Evolutionary conservation across 2,113 vertebrate genomes (phyloP).

Genomic region (Pseudorasbora parva): DNA sequence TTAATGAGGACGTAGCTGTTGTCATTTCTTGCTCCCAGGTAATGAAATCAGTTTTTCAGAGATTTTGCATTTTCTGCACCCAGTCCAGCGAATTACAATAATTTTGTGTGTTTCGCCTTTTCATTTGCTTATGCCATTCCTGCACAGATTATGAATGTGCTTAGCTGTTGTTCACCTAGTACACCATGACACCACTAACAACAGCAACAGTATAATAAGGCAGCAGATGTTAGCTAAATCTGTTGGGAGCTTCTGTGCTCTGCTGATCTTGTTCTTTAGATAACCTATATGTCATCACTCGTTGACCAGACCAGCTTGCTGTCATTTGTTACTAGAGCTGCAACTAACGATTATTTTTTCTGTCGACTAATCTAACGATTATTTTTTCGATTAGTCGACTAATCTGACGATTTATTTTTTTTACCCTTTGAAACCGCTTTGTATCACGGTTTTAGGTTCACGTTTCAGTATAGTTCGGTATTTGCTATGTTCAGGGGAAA

Average conservation of each 20-base stretch:
- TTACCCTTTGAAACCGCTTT: too few relatives aligned
- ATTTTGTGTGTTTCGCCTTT: neutral
- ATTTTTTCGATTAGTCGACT: too few relatives aligned
- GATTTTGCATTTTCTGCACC: neutral
- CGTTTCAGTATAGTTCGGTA: too few relatives aligned
- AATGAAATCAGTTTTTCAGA: neutral
- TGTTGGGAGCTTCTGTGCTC: neutral
- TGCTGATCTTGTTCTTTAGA: neutral
- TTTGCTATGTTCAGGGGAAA: too few relatives aligned
- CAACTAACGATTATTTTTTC: too few relatives aligned
- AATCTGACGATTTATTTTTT: too few relatives aligned
- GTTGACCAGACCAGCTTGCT: neutral
- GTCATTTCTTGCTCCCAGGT: neutral
- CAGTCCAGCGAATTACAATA: neutral
- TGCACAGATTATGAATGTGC: neutral
- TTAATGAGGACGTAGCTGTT: too few relatives aligned
- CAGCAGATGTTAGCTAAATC: neutral
- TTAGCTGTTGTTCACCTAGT: neutral
- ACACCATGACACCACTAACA: neutral
- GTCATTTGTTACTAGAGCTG: neutral
- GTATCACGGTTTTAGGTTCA: too few relatives aligned
- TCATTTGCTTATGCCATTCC: neutral
- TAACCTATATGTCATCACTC: neutral
- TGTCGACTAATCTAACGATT: too few relatives aligned
- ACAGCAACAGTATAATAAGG: neutral